These are phyloP conservation scores for Poecile atricapillus DNA, from an alignment of 2,113 vertebrate species.

Conservation along the genomic window DNA sequence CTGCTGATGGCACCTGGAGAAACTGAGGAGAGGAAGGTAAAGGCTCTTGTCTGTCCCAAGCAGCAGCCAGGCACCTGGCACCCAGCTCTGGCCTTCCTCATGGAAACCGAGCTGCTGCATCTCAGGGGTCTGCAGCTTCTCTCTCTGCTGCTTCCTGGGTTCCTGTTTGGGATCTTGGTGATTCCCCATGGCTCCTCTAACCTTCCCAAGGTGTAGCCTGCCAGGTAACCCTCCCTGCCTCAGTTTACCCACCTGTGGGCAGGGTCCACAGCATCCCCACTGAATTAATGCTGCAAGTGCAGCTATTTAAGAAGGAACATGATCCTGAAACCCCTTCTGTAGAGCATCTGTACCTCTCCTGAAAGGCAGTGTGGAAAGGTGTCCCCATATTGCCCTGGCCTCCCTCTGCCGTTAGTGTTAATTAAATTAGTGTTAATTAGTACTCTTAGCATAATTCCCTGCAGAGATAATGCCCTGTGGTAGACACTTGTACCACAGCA, in stretches of 20 bases:
- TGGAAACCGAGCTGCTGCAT: fast-evolving
- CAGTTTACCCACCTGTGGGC: not conserved
- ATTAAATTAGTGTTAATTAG: not conserved
- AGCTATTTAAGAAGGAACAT: not conserved
- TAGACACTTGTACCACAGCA: not conserved
- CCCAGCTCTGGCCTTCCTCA: not conserved
- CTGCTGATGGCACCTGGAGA: not conserved
- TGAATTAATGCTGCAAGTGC: not conserved
- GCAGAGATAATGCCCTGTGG: not conserved
- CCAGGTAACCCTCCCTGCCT: not conserved
- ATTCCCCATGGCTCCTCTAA: not conserved
- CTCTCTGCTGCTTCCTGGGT: not conserved
- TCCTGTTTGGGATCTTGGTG: fast-evolving
- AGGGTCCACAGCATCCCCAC: not conserved
- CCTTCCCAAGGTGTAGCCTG: not conserved
- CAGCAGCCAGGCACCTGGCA: fast-evolving
- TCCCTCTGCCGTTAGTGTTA: not conserved
- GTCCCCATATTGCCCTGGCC: not conserved
- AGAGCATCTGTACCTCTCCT: fast-evolving
- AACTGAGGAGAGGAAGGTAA: not conserved
- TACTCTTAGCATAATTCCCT: not conserved
- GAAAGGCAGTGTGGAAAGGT: not conserved
- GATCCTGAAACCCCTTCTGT: not conserved
- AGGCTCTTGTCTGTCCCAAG: fast-evolving
- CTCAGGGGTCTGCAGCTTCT: fast-evolving